Evolutionary conservation across 2,113 vertebrate species (phyloP).

Genomic region (Platycercus adscitus): DNA sequence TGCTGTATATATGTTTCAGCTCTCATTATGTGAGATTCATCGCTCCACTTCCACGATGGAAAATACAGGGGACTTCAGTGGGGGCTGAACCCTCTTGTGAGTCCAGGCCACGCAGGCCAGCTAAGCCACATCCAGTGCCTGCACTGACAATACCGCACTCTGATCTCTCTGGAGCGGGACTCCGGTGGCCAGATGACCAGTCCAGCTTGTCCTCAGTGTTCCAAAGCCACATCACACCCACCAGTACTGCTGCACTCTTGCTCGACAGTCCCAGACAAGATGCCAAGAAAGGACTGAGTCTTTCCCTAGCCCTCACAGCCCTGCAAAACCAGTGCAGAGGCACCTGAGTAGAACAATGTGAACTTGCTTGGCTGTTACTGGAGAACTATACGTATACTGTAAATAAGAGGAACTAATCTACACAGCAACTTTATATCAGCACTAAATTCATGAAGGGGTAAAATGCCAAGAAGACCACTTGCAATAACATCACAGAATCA

Average conservation of each 20-base stretch:
- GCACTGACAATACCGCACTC: neutral
- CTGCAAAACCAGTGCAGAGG: neutral
- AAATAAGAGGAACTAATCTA: neutral
- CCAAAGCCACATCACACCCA: neutral
- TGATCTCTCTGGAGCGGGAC: neutral
- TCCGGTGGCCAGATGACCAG: neutral
- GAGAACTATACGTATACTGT: neutral
- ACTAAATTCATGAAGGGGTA: neutral
- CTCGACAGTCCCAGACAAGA: neutral
- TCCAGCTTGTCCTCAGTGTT: neutral
- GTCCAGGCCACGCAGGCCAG: neutral
- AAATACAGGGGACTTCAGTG: neutral
- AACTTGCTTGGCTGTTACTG: neutral
- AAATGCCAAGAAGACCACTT: neutral
- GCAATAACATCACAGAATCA: too few relatives aligned
- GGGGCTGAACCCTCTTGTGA: neutral
- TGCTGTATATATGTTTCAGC: neutral
- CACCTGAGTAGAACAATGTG: neutral
- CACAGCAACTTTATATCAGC: neutral
- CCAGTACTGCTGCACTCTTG: neutral
- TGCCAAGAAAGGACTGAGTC: neutral
- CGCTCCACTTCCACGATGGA: neutral
- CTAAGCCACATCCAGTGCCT: neutral
- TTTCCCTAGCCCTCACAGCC: neutral
- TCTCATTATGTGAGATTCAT: neutral